Conservation (phyloP, 2,113 vertebrate genomes). For the Genyomyrus donnyi region DNA sequence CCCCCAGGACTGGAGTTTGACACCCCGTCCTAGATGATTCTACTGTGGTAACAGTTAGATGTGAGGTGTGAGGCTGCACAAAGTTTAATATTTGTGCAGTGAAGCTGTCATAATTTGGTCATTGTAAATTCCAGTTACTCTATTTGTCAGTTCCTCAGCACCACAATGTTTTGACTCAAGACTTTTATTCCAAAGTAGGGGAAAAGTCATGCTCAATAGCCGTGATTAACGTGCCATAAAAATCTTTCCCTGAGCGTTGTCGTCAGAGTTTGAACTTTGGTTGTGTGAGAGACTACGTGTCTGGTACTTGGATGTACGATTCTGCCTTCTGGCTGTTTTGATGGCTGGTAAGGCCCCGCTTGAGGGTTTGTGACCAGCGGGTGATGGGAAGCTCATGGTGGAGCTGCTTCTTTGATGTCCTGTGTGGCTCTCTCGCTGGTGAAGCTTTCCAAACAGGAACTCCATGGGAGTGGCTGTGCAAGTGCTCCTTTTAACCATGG, state of each 20-base stretch:
- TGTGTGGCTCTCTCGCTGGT: background rate
- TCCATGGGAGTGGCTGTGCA: background rate
- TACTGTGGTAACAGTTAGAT: background rate
- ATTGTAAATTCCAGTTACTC: background rate
- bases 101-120: background rate
- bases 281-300: conserved; percentile 20
- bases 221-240: background rate
- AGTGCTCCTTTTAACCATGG: background rate
- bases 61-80: background rate
- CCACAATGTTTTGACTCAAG: background rate
- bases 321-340: background rate
- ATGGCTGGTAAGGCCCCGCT: background rate
- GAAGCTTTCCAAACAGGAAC: background rate
- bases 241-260: background rate
- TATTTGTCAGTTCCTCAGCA: background rate
- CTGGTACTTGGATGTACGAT: background rate
- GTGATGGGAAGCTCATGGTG: background rate
- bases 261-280: conserved; percentile 38
- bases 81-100: background rate
- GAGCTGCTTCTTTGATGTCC: background rate
- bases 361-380: background rate
- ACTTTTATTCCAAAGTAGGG: background rate
- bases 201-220: background rate
- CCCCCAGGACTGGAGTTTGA: too few relatives aligned
- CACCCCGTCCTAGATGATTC: background rate